Base-by-base conservation (phyloP, 1,140 invertebrate species). In the Zaprionus kolodkinae region DNA sequence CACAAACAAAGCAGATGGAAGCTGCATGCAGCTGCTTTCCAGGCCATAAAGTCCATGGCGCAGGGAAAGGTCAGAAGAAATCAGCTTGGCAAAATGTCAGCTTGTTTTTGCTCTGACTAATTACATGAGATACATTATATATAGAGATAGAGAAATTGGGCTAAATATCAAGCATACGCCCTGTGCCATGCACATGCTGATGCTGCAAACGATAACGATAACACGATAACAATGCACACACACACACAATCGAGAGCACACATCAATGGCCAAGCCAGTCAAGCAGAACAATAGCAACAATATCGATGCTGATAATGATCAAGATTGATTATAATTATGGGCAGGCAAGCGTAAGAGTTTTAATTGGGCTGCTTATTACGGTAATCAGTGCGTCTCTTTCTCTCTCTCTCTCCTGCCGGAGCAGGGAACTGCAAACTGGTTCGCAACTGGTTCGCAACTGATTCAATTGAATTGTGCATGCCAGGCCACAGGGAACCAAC, bases 281-380 rank as follows among this genome's bases (percentile, higher is more conserved):
- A 55, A 68, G 33, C 15, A 59, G 33, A 2, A 21, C 43, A 77
- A 40, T 36, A 50, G 12, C 9, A 35, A 33, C 38, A 36, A 52
- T 55, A 48, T 54, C 40, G 40, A 45, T 55, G 68, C 54, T 17
- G 48, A 60, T 45, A 35, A 62, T 59, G 25, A 59, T 15, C 62
- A 56, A 50, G 65, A 65, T 69, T 56, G 17, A 17, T 50, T 64
- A 79, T 83, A 84, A 87, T 87, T 89, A 84, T 59, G 81, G 80
- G 67, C 72, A 84, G 70, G 69, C 63, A 40, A 80, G 81, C 85
- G 81, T 89, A 89, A 89, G 78, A 78, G 67, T 81, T 88, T 89
- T 89, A 88, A 88, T 88, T 88, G 80, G 81, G 50, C 77, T 78
- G 74, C 80, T 74, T 74, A 87, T 87, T 80, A 68, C 67, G 50